Conservation (phyloP, 1,140 invertebrate genomes). For the Hyposmocoma kahamanoa region DNA sequence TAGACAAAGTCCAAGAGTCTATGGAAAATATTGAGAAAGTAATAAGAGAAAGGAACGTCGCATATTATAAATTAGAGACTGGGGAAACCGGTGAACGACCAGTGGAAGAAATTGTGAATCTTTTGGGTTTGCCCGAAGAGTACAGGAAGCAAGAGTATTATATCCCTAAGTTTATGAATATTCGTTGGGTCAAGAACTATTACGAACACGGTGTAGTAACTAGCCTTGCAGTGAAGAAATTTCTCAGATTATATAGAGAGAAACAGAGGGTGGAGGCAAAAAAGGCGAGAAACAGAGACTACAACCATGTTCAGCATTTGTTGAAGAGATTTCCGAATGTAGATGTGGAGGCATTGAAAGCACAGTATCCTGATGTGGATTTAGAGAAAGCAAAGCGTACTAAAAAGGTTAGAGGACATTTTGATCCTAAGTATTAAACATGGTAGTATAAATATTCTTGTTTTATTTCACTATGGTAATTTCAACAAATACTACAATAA, state of each 20-base stretch:
- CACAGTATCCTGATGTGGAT: conserved; percentile 85
- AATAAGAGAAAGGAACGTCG: conserved; percentile 93
- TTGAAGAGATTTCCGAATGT: conserved; percentile 85
- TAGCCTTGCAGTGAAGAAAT: conserved; percentile 77
- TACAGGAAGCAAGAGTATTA: conserved; percentile 53
- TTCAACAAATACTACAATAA: too few species aligned
- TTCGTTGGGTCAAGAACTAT: conserved; percentile 75
- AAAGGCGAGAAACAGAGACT: conserved; percentile 74
- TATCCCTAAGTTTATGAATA: conserved; percentile 72
- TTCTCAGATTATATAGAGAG: conserved; percentile 78
- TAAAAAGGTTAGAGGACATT: conserved; percentile 77
- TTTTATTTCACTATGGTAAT: too few species aligned
- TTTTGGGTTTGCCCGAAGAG: conserved; percentile 75
- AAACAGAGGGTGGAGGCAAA: conserved; percentile 76
- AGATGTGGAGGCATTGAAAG: conserved; percentile 81
- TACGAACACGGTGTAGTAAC: conserved; percentile 73
- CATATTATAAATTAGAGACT: conserved; percentile 93
- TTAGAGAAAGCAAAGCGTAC: conserved; percentile 77
- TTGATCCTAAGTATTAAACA: conserved; percentile 65
- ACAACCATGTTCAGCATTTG: conserved; percentile 79
- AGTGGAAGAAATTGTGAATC: conserved; percentile 73
- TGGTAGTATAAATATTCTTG: too few species aligned
- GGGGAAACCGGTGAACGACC: conserved; percentile 88
- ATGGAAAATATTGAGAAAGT: conserved; percentile 97
- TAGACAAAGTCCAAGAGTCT: conserved; percentile 96